Evolutionary conservation across 2,797 vertebrate species (phyloP).

Genomic region (Pristis pectinata): DNA sequence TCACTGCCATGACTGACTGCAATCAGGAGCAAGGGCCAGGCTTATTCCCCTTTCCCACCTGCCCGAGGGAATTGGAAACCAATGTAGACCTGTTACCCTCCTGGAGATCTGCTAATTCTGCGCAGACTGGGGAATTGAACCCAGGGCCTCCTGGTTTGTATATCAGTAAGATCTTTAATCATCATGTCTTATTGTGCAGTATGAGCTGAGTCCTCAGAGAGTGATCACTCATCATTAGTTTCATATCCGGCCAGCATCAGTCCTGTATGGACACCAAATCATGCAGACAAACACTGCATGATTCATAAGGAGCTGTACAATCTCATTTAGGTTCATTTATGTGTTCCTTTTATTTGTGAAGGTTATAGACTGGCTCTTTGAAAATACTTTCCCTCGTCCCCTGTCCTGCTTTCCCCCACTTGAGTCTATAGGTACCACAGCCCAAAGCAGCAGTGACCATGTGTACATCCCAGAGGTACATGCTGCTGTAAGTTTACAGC

Average conservation of each 20-base stretch:
- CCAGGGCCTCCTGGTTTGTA: neutral
- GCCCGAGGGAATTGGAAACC: neutral
- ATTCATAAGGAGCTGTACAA: neutral
- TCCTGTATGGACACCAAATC: neutral
- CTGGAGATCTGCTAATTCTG: neutral
- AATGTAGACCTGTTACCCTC: neutral
- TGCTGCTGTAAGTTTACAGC: neutral
- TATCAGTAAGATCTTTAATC: neutral
- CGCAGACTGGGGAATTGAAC: neutral
- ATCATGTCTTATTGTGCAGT: neutral
- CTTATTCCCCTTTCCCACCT: neutral
- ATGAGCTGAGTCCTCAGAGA: neutral
- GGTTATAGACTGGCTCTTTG: neutral
- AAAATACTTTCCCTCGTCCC: neutral
- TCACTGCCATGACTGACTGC: neutral
- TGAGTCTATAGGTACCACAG: neutral
- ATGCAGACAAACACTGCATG: neutral
- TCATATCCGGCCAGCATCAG: neutral
- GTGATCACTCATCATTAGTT: neutral
- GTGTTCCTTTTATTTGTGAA: neutral
- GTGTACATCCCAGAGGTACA: neutral
- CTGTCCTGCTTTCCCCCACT: neutral
- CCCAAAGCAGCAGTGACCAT: neutral
- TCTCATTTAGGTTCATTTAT: neutral
- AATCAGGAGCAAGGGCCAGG: neutral